Conservation (phyloP, 2,888 invertebrate species). For the Hololepta plana region DNA sequence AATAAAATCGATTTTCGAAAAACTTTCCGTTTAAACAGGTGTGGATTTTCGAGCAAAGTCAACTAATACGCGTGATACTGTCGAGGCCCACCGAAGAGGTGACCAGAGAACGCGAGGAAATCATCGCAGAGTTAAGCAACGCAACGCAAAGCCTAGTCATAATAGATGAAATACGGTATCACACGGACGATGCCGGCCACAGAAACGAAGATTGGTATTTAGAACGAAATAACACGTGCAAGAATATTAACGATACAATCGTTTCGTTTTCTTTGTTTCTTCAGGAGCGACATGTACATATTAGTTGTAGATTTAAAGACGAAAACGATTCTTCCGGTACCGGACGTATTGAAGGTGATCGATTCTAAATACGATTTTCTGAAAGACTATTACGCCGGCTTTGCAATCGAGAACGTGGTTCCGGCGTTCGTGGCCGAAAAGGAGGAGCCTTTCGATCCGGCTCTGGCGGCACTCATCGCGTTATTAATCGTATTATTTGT, state of each 20-base stretch:
- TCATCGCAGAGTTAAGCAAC: slow-evolving; percentile 51
- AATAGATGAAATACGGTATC: slow-evolving; percentile 58
- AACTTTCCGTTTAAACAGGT: slow-evolving; percentile 33
- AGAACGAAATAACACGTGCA: background rate
- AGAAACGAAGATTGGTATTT: slow-evolving; percentile 51
- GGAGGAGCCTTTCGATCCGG: slow-evolving; percentile 69
- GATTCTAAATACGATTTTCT: slow-evolving; percentile 75
- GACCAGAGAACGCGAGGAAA: slow-evolving; percentile 47
- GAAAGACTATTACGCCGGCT: slow-evolving; percentile 57
- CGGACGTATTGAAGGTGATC: slow-evolving; percentile 59
- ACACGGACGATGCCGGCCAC: slow-evolving; percentile 42
- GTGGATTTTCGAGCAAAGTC: slow-evolving; percentile 76
- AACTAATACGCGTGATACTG: slow-evolving; percentile 68
- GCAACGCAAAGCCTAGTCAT: slow-evolving; percentile 65
- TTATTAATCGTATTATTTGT: slow-evolving; percentile 69
- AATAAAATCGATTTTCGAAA: too few species aligned
- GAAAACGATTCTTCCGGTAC: slow-evolving; percentile 58
- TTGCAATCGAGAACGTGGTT: slow-evolving; percentile 56
- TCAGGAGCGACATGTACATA: slow-evolving; percentile 71
- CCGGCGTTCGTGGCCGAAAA: slow-evolving; percentile 46
- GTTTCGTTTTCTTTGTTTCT: slow-evolving; percentile 10
- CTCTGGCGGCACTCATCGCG: slow-evolving; percentile 70
- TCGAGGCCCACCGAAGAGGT: slow-evolving; percentile 67
- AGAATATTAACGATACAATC: background rate
- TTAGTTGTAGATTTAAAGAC: slow-evolving; percentile 60